A percentile compares a stretch with the other conserved stretches of the same genome.
Evolutionary conservation across 2,113 vertebrate species (phyloP).

Genomic region (Pseudorhombus dupliciocellatus): DNA sequence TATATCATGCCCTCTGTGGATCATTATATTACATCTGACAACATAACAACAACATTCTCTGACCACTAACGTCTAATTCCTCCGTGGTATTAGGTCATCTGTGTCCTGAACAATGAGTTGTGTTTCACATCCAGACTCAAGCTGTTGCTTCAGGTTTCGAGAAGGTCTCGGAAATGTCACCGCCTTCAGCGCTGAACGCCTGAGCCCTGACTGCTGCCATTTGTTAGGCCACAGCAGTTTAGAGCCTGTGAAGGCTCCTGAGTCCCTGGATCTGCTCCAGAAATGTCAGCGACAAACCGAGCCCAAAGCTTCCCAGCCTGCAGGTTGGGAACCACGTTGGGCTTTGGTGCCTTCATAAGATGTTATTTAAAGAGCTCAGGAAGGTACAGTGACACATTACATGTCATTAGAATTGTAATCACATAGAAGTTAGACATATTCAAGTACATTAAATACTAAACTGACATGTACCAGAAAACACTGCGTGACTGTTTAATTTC

Average conservation of each 20-base stretch:
- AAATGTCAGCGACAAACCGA: constrained; percentile 34
- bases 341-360: background rate
- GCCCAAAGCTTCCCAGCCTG: constrained; percentile 19
- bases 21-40: background rate
- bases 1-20: too few species aligned
- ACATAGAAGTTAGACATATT: too few species aligned
- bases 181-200: constrained; percentile 44
- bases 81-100: background rate
- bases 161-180: constrained; percentile 69
- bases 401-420: too few species aligned
- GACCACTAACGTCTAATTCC: background rate
- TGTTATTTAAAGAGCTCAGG: background rate
- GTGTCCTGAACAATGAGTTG: constrained; percentile 1
- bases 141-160: constrained; percentile 39
- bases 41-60: background rate
- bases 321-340: background rate
- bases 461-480: too few species aligned
- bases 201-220: constrained; percentile 46
- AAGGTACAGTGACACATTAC: background rate
- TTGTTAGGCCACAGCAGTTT: constrained; percentile 53
- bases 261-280: constrained; percentile 44
- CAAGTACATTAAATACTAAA: too few species aligned
- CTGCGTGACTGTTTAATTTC: too few species aligned
- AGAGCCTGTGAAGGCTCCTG: constrained; percentile 47
- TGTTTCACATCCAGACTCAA: constrained; percentile 26